Conservation (phyloP, 2,888 invertebrate genomes). For the Acronicta alni region DNA sequence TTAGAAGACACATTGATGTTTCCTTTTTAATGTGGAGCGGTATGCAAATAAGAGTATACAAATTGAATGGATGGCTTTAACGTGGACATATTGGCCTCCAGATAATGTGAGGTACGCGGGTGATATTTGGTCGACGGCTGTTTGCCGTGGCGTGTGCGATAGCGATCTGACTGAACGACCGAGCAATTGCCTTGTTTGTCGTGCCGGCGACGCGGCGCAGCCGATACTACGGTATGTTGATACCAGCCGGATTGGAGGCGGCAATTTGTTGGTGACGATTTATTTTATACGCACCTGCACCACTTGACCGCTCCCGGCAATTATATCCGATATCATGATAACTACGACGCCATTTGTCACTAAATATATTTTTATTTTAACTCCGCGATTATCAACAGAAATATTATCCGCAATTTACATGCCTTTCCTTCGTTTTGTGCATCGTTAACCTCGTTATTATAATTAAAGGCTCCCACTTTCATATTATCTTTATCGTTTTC, state of each 20-base stretch:
- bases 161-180: conserved; percentile 72
- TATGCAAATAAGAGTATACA: conserved; percentile 61
- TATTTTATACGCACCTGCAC: conserved; percentile 46
- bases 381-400: conserved; percentile 4
- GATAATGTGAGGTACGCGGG: conserved; percentile 60
- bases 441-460: conserved; percentile 43
- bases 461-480: conserved; percentile 44
- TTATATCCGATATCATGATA: conserved; percentile 39
- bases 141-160: conserved; percentile 72
- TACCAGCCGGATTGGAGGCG: conserved; percentile 58
- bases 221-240: conserved; percentile 53
- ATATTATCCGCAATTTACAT: conserved; percentile 29
- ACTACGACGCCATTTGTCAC: conserved; percentile 31
- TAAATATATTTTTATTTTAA: conserved; percentile 31
- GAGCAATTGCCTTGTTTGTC: conserved; percentile 86
- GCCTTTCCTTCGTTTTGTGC: conserved; percentile 26
- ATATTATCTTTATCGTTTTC: conserved; percentile 37
- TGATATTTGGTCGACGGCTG: conserved; percentile 63
- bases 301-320: conserved; percentile 46
- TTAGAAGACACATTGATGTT: conserved; percentile 35
- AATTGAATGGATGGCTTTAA: conserved; percentile 64
- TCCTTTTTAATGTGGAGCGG: conserved; percentile 50
- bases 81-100: conserved; percentile 64
- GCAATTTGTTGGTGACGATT: conserved; percentile 58
- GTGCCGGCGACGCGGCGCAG: conserved; percentile 62